Evolutionary conservation across 1,140 invertebrate genomes (phyloP).

Genomic region (Lordiphosa mommai): DNA sequence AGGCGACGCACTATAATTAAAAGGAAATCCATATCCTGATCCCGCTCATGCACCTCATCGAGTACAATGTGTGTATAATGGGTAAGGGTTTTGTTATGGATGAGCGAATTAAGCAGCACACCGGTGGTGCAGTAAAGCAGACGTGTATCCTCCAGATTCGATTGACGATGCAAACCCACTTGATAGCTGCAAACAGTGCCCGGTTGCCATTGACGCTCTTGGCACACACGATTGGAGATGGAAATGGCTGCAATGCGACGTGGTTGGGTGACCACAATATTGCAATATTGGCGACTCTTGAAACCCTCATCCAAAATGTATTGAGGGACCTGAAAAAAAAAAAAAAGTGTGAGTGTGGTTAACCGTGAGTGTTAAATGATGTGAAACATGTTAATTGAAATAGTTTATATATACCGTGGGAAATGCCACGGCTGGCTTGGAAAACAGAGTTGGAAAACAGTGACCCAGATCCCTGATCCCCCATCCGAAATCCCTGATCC

Average conservation of each 20-base stretch:
- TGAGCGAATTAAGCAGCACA: conserved; percentile 87
- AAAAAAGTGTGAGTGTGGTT: too few species aligned
- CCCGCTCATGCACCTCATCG: conserved; percentile 97
- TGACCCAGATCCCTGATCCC: too few species aligned
- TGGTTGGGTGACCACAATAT: conserved; percentile 94
- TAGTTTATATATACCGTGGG: too few species aligned
- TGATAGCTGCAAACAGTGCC: conserved; percentile 94
- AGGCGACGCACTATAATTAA: conserved; percentile 91
- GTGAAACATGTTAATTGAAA: too few species aligned
- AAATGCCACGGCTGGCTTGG: too few species aligned
- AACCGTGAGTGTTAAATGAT: too few species aligned
- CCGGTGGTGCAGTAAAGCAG: conserved; percentile 94
- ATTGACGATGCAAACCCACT: conserved; percentile 70
- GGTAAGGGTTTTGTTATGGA: conserved; percentile 83
- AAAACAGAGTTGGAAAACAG: too few species aligned
- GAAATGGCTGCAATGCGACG: conserved; percentile 94
- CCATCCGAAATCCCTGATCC: too few species aligned
- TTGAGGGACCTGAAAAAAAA: conserved; percentile 85
- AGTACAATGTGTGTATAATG: conserved; percentile 95
- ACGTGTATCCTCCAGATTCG: conserved; percentile 83
- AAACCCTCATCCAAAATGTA: conserved; percentile 92
- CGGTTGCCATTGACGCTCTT: conserved; percentile 88
- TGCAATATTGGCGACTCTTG: conserved; percentile 81
- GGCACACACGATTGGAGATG: conserved; percentile 90
- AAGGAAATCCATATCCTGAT: conserved; percentile 95